phyloP scores from a whole-genome alignment of 1,140 invertebrate species.

The Calycopis cecrops region DNA sequence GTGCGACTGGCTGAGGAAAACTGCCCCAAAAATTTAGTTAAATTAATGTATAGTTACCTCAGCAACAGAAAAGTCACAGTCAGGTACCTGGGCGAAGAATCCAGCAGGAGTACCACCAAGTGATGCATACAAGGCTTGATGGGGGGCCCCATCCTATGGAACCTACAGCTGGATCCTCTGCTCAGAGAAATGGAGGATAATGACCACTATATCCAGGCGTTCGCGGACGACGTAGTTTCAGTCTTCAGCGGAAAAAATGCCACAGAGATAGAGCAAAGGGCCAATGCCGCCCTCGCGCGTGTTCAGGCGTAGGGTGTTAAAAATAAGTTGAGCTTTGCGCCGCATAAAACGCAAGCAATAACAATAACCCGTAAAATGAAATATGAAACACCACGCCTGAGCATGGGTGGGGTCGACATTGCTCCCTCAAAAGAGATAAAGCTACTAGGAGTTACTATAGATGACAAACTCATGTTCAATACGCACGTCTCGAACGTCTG shows the following conservation, averaged over 20 bases:
- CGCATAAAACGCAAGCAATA: conserved; percentile 14
- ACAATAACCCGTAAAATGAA: conserved; percentile 7
- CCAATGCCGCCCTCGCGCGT: background rate
- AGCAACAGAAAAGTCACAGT: too few relatives aligned
- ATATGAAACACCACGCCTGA: background rate
- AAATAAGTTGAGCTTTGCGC: conserved; percentile 16
- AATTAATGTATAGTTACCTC: too few relatives aligned
- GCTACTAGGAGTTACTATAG: background rate
- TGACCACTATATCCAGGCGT: too few relatives aligned
- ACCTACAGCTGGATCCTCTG: conserved; percentile 57
- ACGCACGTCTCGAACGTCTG: background rate
- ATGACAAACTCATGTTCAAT: background rate
- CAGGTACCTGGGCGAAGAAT: too few relatives aligned
- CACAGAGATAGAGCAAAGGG: background rate
- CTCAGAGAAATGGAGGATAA: too few relatives aligned
- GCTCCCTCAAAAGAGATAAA: background rate
- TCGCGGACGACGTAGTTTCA: conserved; percentile 9
- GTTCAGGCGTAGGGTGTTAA: conserved; percentile 10
- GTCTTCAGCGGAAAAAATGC: background rate
- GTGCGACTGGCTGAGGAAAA: too few relatives aligned
- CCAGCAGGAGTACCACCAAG: too few relatives aligned
- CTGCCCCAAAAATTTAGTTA: too few relatives aligned
- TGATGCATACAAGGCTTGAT: too few relatives aligned
- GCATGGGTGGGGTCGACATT: background rate
- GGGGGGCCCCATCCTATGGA: too few relatives aligned